A percentile compares a stretch with the other conserved stretches of the same genome.
Evolutionary conservation across 35 echinoderm and acorn worm species (phyloP).

Genomic region (Lytechinus variegatus): DNA sequence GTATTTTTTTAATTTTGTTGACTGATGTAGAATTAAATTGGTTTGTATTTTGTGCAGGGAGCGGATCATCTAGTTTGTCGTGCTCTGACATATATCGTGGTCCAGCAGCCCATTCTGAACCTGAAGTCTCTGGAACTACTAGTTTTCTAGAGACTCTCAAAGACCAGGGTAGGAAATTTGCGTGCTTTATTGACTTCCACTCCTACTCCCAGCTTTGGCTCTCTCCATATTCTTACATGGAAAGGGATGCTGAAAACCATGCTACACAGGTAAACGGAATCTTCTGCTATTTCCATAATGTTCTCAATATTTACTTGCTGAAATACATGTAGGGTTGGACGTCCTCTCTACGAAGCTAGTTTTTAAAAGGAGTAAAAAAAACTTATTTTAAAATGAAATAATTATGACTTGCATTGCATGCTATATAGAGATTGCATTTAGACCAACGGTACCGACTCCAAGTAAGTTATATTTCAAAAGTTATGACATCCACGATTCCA

Average conservation of each 20-base stretch:
- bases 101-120: conserved; percentile 38
- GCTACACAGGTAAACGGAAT: too few species aligned
- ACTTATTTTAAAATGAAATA: too few species aligned
- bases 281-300: too few species aligned
- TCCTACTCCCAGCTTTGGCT: conserved; percentile 89
- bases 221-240: conserved; percentile 77
- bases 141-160: conserved; percentile 56
- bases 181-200: conserved; percentile 92
- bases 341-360: too few species aligned
- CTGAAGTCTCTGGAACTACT: conserved; percentile 60
- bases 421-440: too few species aligned
- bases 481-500: too few species aligned
- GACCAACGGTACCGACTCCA: too few species aligned
- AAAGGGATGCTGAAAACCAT: not conserved
- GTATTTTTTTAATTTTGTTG: not conserved
- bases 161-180: not conserved
- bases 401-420: too few species aligned
- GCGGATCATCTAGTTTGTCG: conserved; percentile 65
- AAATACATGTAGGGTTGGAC: too few species aligned
- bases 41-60: conserved; percentile 24
- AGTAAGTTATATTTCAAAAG: too few species aligned
- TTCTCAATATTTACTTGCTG: too few species aligned
- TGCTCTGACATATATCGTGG: conserved; percentile 79
- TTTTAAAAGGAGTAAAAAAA: too few species aligned
- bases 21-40: not conserved